These are phyloP conservation scores for Scaptomyza cyrtandrae DNA, from an alignment of 2,888 invertebrate species.

Conservation along the genomic window DNA sequence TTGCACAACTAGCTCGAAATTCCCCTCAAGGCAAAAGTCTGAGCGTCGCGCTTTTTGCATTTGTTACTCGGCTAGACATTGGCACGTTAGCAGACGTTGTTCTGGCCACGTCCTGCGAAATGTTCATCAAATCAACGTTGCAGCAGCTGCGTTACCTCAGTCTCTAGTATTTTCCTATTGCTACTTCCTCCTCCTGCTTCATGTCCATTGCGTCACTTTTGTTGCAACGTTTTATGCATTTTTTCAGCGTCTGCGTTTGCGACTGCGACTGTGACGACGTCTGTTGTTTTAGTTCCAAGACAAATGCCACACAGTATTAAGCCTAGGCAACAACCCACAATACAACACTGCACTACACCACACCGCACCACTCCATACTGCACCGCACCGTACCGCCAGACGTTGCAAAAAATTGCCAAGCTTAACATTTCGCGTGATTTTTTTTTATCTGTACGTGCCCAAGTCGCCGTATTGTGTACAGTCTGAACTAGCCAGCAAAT, in stretches of 20 bases:
- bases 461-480: slow-evolving; percentile 69
- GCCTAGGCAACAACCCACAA: slow-evolving; percentile 48
- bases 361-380: slow-evolving; percentile 14
- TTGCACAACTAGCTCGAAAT: slow-evolving; percentile 43
- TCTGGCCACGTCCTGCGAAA: slow-evolving; percentile 55
- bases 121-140: slow-evolving; percentile 79
- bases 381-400: slow-evolving; percentile 35
- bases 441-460: slow-evolving; percentile 70
- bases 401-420: slow-evolving; percentile 72
- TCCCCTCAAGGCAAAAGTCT: slow-evolving; percentile 73
- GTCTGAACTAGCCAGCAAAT: slow-evolving; percentile 58
- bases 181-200: slow-evolving; percentile 3
- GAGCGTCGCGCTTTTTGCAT: slow-evolving; percentile 66
- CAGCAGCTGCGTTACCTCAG: slow-evolving; percentile 59
- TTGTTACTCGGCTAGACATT: slow-evolving; percentile 68
- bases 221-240: slow-evolving; percentile 79
- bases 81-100: slow-evolving; percentile 63
- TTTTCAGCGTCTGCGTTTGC: slow-evolving; percentile 75
- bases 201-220: slow-evolving; percentile 55
- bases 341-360: slow-evolving; percentile 2
- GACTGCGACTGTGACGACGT: slow-evolving; percentile 49
- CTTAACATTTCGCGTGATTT: slow-evolving; percentile 73
- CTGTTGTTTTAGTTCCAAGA: slow-evolving; percentile 78
- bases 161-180: neutral
- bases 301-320: slow-evolving; percentile 79